These are phyloP conservation scores for Crambe crambe DNA, from an alignment of 37 sponge, comb jelly and placozoan species.

Conservation along the genomic window DNA sequence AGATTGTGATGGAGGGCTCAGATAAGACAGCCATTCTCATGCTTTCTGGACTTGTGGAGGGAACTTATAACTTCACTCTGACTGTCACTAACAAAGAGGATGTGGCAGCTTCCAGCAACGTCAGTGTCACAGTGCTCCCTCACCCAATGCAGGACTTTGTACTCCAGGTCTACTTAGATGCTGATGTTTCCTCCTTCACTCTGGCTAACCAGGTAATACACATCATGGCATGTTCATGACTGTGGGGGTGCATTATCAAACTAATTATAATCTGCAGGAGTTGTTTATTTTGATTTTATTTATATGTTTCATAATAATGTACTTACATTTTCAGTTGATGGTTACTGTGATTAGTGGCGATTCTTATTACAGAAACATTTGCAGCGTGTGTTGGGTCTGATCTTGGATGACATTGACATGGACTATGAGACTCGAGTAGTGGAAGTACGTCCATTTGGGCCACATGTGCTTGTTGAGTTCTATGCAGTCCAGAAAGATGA, in stretches of 20 bases:
- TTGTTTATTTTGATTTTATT: background rate
- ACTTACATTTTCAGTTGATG: background rate
- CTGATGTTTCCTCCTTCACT: slow-evolving; percentile 11
- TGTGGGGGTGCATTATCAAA: background rate
- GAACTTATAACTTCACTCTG: slow-evolving; percentile 85
- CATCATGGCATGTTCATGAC: slow-evolving; percentile 6
- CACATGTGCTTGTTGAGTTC: slow-evolving; percentile 54
- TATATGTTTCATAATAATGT: background rate
- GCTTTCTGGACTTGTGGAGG: slow-evolving; percentile 70
- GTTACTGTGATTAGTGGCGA: background rate
- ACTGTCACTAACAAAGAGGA: slow-evolving; percentile 30
- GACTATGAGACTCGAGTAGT: slow-evolving; percentile 14
- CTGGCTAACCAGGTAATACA: slow-evolving; percentile 27
- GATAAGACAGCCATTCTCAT: slow-evolving; percentile 59
- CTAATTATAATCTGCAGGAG: background rate
- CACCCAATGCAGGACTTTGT: slow-evolving; percentile 18
- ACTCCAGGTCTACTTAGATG: slow-evolving; percentile 23
- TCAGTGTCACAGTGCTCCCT: slow-evolving; percentile 30
- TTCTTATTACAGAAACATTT: slow-evolving; percentile 10
- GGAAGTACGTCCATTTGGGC: slow-evolving; percentile 3
- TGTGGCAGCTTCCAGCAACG: slow-evolving; percentile 6
- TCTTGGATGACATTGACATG: background rate
- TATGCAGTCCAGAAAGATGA: slow-evolving; percentile 8
- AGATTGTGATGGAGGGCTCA: slow-evolving; percentile 57
- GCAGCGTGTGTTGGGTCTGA: background rate